Percentiles rank a stretch among this genome's conserved stretches.
Conservation (phyloP, 2,797 vertebrate genomes). For the Discoglossus pictus region DNA sequence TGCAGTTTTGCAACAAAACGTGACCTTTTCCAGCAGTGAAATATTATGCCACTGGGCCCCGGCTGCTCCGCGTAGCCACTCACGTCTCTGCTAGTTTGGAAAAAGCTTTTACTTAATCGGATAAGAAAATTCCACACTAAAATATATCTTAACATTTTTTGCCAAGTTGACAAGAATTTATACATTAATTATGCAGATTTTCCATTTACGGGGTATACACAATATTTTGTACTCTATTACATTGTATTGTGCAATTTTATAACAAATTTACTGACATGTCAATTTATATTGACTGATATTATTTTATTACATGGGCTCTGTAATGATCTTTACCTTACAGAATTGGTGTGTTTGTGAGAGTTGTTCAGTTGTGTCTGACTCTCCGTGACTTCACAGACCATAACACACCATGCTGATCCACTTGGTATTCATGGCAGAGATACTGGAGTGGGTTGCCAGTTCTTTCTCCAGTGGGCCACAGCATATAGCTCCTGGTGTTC, state of each 20-base stretch:
- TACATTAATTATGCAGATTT: conserved; percentile 39
- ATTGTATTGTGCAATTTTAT: background rate
- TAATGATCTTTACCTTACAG: too few species aligned
- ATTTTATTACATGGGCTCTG: too few species aligned
- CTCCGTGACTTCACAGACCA: too few species aligned
- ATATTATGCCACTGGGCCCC: conserved; percentile 42
- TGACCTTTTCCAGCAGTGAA: conserved; percentile 36
- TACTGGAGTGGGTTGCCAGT: too few species aligned
- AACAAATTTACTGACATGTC: conserved; percentile 11
- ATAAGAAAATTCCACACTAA: conserved; percentile 17
- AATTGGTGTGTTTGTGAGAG: too few species aligned
- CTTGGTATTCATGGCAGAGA: too few species aligned
- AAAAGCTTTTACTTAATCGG: conserved; percentile 10
- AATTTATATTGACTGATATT: too few species aligned
- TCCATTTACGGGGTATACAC: background rate
- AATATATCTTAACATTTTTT: conserved; percentile 52
- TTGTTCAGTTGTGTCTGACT: too few species aligned
- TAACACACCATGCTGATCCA: too few species aligned
- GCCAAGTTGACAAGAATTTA: conserved; percentile 39
- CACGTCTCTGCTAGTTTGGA: conserved; percentile 45
- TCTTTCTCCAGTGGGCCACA: too few species aligned
- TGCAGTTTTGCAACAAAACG: conserved; percentile 36
- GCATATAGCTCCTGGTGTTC: too few species aligned
- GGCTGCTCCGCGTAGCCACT: conserved; percentile 8
- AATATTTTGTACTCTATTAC: conserved; percentile 11